phyloP scores from a whole-genome alignment of 1,140 invertebrate species.

The Zeugodacus cucurbitae region DNA sequence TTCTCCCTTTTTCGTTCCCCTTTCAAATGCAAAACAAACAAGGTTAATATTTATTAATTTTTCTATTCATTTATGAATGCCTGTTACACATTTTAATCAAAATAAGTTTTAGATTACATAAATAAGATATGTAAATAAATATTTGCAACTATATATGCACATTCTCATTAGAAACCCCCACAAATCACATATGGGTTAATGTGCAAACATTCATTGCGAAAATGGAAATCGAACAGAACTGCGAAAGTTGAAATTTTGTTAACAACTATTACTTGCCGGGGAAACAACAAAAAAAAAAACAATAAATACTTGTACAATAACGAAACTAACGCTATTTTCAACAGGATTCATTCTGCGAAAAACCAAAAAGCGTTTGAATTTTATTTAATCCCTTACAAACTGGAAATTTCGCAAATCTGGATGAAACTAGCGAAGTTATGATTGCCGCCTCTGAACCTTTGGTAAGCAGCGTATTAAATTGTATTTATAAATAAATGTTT shows the following conservation, averaged over 20 bases:
- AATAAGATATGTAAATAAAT: too few species aligned
- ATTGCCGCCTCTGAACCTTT: conserved; percentile 84
- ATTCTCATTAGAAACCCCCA: too few species aligned
- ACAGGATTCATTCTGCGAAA: background rate
- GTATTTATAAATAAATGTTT: background rate
- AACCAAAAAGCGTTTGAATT: background rate
- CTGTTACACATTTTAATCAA: too few species aligned
- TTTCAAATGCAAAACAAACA: too few species aligned
- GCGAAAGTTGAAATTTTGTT: background rate
- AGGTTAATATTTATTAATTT: too few species aligned
- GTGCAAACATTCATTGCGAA: background rate
- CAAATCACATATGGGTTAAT: background rate
- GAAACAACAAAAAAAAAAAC: background rate
- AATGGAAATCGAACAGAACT: background rate
- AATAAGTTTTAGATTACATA: too few species aligned
- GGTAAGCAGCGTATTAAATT: too few species aligned
- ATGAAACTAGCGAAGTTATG: conserved; percentile 79
- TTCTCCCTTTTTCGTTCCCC: too few species aligned
- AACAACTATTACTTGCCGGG: background rate
- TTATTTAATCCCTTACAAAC: background rate
- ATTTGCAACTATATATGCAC: too few species aligned
- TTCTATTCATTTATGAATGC: too few species aligned
- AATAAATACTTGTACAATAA: background rate
- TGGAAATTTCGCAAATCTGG: conserved; percentile 74
- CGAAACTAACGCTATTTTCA: background rate